phyloP scores from a whole-genome alignment of 2,797 vertebrate genomes.

The Varecia variegata region DNA sequence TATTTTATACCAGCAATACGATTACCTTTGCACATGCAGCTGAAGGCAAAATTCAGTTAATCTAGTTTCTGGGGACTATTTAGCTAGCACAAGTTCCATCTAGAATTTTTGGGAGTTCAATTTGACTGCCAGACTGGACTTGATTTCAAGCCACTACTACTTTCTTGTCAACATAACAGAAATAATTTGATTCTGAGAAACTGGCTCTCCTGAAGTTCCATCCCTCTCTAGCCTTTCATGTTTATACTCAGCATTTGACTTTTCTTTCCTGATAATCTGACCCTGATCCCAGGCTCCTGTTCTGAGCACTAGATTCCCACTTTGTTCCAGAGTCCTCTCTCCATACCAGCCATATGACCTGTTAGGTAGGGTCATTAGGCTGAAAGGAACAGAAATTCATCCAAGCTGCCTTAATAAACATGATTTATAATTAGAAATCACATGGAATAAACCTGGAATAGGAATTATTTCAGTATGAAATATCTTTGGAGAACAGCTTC shows the following conservation, averaged over 20 bases:
- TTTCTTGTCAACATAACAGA: neutral
- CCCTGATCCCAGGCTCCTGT: neutral
- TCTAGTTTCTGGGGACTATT: neutral
- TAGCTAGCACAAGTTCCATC: neutral
- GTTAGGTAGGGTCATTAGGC: neutral
- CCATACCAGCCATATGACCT: neutral
- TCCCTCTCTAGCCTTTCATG: neutral
- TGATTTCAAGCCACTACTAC: neutral
- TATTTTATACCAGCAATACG: neutral
- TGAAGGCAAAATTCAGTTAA: neutral
- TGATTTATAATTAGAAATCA: neutral
- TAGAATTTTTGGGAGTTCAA: neutral
- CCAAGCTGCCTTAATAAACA: neutral
- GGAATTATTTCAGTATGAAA: neutral
- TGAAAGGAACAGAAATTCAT: neutral
- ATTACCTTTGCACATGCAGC: neutral
- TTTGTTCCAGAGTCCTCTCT: neutral
- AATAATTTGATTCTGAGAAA: neutral
- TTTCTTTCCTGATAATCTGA: neutral
- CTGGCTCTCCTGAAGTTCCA: neutral
- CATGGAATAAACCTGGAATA: neutral
- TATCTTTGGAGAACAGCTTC: neutral
- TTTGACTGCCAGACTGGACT: neutral
- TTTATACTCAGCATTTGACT: neutral
- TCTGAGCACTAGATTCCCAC: neutral